A percentile compares a stretch with the other conserved stretches of the same genome.
phyloP scores from a whole-genome alignment of 2,113 vertebrate species.

The Etia nguti region DNA sequence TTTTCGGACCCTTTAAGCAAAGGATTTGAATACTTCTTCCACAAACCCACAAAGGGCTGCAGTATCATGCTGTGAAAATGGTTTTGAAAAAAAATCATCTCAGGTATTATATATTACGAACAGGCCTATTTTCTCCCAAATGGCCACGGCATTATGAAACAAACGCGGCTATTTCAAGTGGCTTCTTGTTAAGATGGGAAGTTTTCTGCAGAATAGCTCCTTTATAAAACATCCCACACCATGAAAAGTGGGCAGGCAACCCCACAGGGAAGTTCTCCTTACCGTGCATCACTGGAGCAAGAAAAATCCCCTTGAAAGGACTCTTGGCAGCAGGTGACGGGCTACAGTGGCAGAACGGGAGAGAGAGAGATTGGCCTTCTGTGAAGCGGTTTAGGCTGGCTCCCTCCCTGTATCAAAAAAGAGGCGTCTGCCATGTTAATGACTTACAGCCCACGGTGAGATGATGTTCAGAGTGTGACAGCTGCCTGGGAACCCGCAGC shows the following conservation, averaged over 20 bases:
- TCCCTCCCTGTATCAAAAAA: neutral
- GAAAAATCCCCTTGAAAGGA: conserved; percentile 32
- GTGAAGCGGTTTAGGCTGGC: neutral
- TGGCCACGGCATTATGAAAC: neutral
- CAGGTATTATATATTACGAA: neutral
- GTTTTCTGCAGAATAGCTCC: neutral
- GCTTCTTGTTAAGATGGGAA: neutral
- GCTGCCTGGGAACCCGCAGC: neutral
- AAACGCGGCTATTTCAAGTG: neutral
- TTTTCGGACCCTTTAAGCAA: neutral
- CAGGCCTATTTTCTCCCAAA: neutral
- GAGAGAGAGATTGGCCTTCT: neutral
- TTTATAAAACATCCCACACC: neutral
- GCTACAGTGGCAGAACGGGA: conserved; percentile 2
- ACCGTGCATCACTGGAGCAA: conserved; percentile 38
- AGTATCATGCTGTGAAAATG: neutral
- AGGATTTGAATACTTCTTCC: neutral
- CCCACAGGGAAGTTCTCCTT: conserved; percentile 13
- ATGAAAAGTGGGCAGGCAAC: neutral
- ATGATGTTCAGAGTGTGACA: neutral
- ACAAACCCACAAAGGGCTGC: neutral
- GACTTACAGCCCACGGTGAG: conserved; percentile 5
- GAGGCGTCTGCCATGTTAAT: conserved; percentile 40
- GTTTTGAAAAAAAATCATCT: neutral
- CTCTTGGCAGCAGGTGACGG: conserved; percentile 41